Base-by-base conservation (phyloP, 2,888 invertebrate genomes). In the Melinaea menophilus region DNA sequence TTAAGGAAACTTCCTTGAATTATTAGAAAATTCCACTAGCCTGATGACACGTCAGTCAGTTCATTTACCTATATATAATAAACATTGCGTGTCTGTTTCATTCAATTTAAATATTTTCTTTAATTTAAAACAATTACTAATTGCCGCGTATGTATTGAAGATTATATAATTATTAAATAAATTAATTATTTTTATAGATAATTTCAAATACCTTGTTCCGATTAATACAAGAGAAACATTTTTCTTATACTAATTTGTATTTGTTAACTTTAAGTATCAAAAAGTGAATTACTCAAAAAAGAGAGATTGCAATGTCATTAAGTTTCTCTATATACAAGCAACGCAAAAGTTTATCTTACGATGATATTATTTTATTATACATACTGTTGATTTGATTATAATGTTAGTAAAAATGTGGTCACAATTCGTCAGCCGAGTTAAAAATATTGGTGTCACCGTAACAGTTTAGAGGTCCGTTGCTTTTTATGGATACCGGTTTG, bases 371-470 rank as follows among this genome's bases (percentile, higher is more conserved):
- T 46, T 46, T 46, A 48, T 3, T 1, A 11, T 48, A 48, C 4
- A n/a, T n/a, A 48, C n/a, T 22, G 5, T 22, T 5, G 51, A 22
- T 51, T 51, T 31, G 13, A 9, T 51, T 5, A 22, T 13, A 22
- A 22, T 51, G 51, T 5, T 12, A n/a, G 1, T 13, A 13, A 4
- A 22, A 22, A 22, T 37, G 7, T 4, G 37, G 7, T 41, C 9
- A 31, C 51, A 31, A 31, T 22, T 51, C 59, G 58, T 56, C 12
- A 13, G 47, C 41, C 48, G 58, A 13, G 59, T 48, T 65, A 55
- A 63, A 69, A 71, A 68, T 71, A 73, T 63, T 67, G 64, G 63
- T 66, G 69, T 57, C 68, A 64, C 58, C 51, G 64, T 68, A 67
- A 69, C 70, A 62, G 69, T 69, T 67, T 51, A 58, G 62, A 62